Evolutionary conservation across 1,140 invertebrate genomes (phyloP).

Genomic region (Neoseiulus cucumeris): DNA sequence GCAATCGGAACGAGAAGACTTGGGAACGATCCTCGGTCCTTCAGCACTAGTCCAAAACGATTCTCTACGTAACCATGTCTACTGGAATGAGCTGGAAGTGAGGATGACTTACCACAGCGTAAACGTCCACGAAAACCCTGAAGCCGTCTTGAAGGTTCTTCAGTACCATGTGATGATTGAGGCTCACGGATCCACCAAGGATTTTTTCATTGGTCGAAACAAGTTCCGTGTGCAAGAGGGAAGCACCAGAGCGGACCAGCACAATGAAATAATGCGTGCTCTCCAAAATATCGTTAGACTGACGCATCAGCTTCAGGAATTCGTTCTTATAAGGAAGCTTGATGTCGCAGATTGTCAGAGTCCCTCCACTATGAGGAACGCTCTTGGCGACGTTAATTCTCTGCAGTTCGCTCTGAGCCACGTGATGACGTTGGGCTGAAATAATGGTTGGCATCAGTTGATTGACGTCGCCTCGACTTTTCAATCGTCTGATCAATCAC

Average conservation of each 20-base stretch:
- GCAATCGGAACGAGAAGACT: not conserved
- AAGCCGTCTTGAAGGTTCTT: slow-evolving; percentile 4
- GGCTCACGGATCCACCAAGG: not conserved
- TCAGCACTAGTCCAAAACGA: no score
- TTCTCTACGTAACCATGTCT: no score
- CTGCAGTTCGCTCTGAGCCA: not conserved
- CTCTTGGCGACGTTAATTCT: not conserved
- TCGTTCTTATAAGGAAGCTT: not conserved
- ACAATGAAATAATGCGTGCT: slow-evolving; percentile 7
- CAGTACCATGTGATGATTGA: not conserved
- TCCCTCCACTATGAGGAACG: not conserved
- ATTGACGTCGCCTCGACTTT: not conserved
- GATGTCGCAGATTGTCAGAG: not conserved
- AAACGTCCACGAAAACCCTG: not conserved
- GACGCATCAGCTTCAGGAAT: not conserved
- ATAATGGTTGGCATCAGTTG: not conserved
- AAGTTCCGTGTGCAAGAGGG: not conserved
- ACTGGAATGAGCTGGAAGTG: no score
- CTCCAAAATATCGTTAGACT: not conserved
- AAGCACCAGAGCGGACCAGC: not conserved
- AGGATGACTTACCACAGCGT: not conserved
- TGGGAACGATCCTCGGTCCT: not conserved
- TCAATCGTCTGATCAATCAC: not conserved
- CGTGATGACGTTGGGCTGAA: not conserved
- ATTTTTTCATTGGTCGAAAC: not conserved